Evolutionary conservation across 2,888 invertebrate genomes (phyloP), one percentile per base, ranked within the genome.

Genomic region (Drosophila limbata): DNA sequence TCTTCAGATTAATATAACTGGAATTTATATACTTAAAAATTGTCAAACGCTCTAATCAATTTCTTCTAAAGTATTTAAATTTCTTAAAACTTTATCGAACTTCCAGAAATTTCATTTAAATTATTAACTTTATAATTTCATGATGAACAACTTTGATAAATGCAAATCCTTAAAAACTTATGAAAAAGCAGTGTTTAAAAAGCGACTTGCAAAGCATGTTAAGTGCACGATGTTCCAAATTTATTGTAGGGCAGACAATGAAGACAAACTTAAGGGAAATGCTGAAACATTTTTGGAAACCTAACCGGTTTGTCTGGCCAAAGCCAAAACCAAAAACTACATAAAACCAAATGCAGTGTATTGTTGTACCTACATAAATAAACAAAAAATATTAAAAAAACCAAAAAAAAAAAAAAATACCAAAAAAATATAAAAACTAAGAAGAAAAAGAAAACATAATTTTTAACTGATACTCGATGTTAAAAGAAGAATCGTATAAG

Each of bases 181-280:
- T 42, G 47, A 42, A 64, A 63, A 84, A 64, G 52, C 65, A 77
- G 60, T 79, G 74, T 79, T 81, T 53, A 68, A 64, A 37, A 60
- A 55, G 28, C 47, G 56, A 85, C 76, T 85, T 76, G 69, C 78
- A 85, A 77, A 63, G 56, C 64, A 78, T 80, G 69, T 79, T 84
- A 77, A 65, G 83, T n/a, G 83, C 84, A 84, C 87, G 70, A 84
- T 86, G 87, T 84, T 84, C 83, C 83, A 84, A 65, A 48, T 33
- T 70, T 68, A 73, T 79, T 71, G 80, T 77, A 81, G 69, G 73
- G 65, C 61, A 80, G 73, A 60, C 57, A 77, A 81, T 66, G 42
- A 63, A 67, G 77, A 84, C 73, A 75, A 80, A 86, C 73, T 62
- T 71, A 73, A 82, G 61, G 63, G 63, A 79, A 84, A 77, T 83